phyloP scores from a whole-genome alignment of 2,888 invertebrate species.

The Polyommatus iphigenia region DNA sequence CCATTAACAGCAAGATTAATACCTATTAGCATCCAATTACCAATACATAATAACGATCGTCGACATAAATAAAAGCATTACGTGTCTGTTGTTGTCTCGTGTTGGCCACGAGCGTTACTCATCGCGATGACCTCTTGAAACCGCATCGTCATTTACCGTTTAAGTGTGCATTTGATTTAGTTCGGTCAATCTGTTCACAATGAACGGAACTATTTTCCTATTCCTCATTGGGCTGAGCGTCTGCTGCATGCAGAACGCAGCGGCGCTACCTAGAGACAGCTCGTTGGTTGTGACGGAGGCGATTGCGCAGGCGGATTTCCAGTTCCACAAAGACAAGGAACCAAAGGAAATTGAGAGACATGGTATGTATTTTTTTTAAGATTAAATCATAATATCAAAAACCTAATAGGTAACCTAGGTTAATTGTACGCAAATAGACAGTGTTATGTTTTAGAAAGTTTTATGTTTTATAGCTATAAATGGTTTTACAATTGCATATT shows the following conservation, averaged over 20 bases:
- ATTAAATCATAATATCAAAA: background rate
- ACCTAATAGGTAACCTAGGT: too few species aligned
- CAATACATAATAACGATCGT: background rate
- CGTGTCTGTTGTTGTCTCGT: too few species aligned
- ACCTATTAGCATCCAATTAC: background rate
- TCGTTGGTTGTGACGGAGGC: slow-evolving; percentile 43
- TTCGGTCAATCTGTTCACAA: slow-evolving; percentile 5
- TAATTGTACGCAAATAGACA: too few species aligned
- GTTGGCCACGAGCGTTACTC: slow-evolving; percentile 16
- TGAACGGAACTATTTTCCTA: slow-evolving; percentile 36
- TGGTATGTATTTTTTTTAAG: background rate
- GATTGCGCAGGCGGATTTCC: slow-evolving; percentile 33
- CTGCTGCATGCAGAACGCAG: slow-evolving; percentile 39
- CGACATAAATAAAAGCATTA: background rate
- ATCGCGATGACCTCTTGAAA: slow-evolving; percentile 9
- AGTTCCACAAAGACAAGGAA: slow-evolving; percentile 13
- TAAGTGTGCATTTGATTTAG: slow-evolving; percentile 12
- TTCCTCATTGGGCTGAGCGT: slow-evolving; percentile 31
- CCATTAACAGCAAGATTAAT: background rate
- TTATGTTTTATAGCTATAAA: too few species aligned
- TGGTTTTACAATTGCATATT: too few species aligned
- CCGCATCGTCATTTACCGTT: slow-evolving; percentile 20
- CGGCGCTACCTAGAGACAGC: slow-evolving; percentile 49
- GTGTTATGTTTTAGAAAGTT: too few species aligned
- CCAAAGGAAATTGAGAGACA: slow-evolving; percentile 38